These are phyloP conservation scores for Macrobrachium rosenbergii DNA, from an alignment of 1,140 invertebrate genomes.

Conservation along the genomic window DNA sequence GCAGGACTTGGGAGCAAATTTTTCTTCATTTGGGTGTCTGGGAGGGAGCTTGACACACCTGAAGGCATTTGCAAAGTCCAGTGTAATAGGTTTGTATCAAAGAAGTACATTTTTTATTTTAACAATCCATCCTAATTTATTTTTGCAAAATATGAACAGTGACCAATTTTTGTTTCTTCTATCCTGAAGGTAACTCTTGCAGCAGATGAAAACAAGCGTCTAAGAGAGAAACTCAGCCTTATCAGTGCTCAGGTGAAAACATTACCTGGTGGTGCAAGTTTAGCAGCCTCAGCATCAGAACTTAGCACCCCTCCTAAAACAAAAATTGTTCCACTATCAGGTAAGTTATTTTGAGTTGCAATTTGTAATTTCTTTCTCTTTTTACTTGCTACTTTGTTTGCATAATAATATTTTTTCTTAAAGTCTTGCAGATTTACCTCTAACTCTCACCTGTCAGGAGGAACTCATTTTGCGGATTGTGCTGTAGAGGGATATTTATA, in stretches of 20 bases:
- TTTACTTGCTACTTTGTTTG: neutral
- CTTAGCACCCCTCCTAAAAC: neutral
- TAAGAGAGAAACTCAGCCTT: constrained; percentile 53
- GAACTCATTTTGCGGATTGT: too few relatives aligned
- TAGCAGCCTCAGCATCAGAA: constrained; percentile 28
- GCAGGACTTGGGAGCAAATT: too few relatives aligned
- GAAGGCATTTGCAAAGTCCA: too few relatives aligned
- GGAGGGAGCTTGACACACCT: too few relatives aligned
- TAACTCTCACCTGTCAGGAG: too few relatives aligned
- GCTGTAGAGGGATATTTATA: too few relatives aligned
- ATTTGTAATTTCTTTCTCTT: neutral
- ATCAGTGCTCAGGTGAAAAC: constrained; percentile 50
- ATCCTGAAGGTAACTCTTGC: constrained; percentile 35
- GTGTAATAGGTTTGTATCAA: too few relatives aligned
- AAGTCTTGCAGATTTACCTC: too few relatives aligned
- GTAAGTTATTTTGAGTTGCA: neutral
- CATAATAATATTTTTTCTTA: neutral
- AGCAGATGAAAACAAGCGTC: constrained; percentile 36
- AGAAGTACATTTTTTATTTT: too few relatives aligned
- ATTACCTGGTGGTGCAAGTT: constrained; percentile 33
- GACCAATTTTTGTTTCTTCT: neutral
- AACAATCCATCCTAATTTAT: too few relatives aligned
- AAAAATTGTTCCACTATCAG: constrained; percentile 41
- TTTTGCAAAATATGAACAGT: neutral
- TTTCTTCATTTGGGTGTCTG: too few relatives aligned